These are phyloP conservation scores for Lagopus muta DNA, from an alignment of 2,113 vertebrate genomes.

Conservation along the genomic window DNA sequence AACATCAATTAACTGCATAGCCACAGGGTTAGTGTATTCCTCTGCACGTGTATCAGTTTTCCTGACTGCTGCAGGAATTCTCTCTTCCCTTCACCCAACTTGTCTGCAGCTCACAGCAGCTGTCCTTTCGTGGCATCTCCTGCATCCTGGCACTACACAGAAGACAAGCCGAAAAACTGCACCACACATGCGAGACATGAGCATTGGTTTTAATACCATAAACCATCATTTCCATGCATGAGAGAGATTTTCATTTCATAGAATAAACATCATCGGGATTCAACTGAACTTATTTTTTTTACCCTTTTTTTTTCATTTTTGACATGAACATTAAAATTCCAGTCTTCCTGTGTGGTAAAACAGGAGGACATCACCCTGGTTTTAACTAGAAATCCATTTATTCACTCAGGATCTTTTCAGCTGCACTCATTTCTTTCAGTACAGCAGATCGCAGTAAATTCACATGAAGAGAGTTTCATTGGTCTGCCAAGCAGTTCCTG, in stretches of 20 bases:
- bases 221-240: neutral
- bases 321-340: neutral
- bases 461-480: neutral
- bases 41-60: neutral
- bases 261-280: neutral
- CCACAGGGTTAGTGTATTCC: neutral
- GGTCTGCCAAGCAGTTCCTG: neutral
- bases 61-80: neutral
- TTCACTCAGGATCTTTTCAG: neutral
- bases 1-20: neutral
- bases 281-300: neutral
- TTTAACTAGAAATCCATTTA: neutral
- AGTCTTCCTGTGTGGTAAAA: neutral
- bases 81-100: neutral
- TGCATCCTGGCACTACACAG: neutral
- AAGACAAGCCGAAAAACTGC: neutral
- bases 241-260: neutral
- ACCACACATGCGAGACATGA: neutral
- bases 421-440: neutral
- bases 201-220: neutral
- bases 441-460: neutral
- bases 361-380: neutral
- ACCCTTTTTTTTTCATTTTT: neutral
- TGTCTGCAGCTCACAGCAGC: neutral
- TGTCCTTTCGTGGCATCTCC: neutral